phyloP scores from a whole-genome alignment of 2,113 vertebrate genomes.

The Hemiprocne comata region DNA sequence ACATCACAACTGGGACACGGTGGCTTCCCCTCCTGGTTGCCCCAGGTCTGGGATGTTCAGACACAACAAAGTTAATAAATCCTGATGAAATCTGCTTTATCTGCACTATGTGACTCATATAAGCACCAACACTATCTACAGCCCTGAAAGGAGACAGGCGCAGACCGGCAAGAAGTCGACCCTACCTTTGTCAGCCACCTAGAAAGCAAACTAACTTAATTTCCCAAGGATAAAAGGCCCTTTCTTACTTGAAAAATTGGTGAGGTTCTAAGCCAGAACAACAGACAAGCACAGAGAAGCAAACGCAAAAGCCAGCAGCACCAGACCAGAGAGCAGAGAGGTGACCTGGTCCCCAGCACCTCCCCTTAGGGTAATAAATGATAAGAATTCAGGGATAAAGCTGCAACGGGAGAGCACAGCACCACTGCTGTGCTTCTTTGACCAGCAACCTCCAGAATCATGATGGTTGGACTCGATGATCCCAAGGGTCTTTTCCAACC shows the following conservation, averaged over 20 bases:
- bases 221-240: neutral
- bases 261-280: neutral
- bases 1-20: neutral
- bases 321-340: accelerated
- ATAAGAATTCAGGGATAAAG: neutral
- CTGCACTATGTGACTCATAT: neutral
- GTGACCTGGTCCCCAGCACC: neutral
- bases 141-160: neutral
- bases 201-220: neutral
- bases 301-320: neutral
- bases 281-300: neutral
- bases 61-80: slow-evolving; percentile 15
- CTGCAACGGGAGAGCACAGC: neutral
- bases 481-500: too few species aligned
- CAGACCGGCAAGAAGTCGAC: neutral
- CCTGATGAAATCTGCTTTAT: neutral
- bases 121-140: neutral
- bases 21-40: neutral
- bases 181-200: neutral
- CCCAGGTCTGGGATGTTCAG: neutral
- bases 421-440: neutral
- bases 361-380: neutral
- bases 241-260: neutral
- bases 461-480: too few species aligned
- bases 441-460: neutral